phyloP scores from a whole-genome alignment of 2,888 invertebrate genomes.

The Agrochola circellaris region DNA sequence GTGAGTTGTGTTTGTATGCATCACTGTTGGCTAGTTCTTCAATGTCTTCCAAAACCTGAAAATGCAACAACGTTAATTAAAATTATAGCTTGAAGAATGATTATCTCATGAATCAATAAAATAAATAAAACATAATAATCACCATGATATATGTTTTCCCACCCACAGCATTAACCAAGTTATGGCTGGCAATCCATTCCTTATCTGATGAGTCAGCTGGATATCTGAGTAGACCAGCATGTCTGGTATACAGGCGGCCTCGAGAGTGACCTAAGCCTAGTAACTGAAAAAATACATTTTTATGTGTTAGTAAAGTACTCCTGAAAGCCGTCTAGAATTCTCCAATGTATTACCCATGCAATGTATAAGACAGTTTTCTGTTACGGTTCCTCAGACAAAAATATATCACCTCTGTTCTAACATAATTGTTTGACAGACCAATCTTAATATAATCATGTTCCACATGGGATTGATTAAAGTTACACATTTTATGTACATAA shows the following conservation, averaged over 20 bases:
- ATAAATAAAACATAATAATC: conserved; percentile 43
- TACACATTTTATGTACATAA: not conserved
- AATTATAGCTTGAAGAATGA: not conserved
- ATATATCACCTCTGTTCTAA: not conserved
- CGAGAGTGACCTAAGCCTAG: conserved; percentile 94
- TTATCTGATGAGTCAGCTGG: conserved; percentile 95
- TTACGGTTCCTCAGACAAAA: not conserved
- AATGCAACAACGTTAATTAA: conserved; percentile 31
- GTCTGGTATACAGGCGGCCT: conserved; percentile 94
- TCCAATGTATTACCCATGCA: not conserved
- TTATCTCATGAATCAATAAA: not conserved
- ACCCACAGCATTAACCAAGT: conserved; percentile 94
- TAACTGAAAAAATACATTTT: conserved; percentile 80
- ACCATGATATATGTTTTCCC: conserved; percentile 95
- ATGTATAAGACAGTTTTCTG: not conserved
- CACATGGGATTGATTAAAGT: no score
- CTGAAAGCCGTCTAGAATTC: not conserved
- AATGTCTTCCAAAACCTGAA: conserved; percentile 93
- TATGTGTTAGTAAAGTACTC: not conserved
- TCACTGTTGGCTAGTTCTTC: conserved; percentile 93
- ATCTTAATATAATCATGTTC: not conserved
- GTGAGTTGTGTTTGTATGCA: conserved; percentile 92
- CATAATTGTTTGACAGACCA: not conserved
- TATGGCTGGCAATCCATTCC: conserved; percentile 94
- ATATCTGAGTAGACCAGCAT: conserved; percentile 94